Evolutionary conservation across 2,113 vertebrate genomes (phyloP), one percentile per base, ranked within the genome.

Genomic region (Canis aureus): DNA sequence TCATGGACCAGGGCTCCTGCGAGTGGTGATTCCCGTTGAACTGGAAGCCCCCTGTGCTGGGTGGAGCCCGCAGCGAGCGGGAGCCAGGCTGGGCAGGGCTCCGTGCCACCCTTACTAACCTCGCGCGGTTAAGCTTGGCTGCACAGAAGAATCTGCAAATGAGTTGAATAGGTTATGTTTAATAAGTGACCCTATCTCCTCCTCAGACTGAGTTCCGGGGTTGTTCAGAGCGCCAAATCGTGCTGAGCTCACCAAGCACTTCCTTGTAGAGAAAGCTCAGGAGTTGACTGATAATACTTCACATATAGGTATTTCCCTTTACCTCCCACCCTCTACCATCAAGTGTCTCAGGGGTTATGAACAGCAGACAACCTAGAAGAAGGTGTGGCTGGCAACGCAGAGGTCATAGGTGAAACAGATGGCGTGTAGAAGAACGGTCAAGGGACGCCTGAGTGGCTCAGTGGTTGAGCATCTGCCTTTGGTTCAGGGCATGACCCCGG

Each of bases 41-140:
- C 8, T 8, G 29, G 38, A 8, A 53, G 43, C n/a, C 2, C 20
- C 11, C 25, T 20, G n/a, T 35, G 0, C 51, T 19, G 11, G 6
- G 27, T 11, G 59, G 8, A 29, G 19, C n/a, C 10, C 0, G 0
- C 4, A 0, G 9, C 3, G 12, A 27, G 32, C 4, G 13, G 29
- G 10, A 49, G 32, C 12, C 19, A 19, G 59, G 35, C 59, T 3
- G 27, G 16, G 7, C 12, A 20, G 32, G 62, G 19, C 7, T 32
- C 57, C 57, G 5, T 19, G 60, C 5, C 3, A 5, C n/a, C 11
- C 17, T 23, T 29, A 22, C 2, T 3, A 51, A 29, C 38, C 69
- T n/a, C n/a, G 0, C 0, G 1, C 0, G 4, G 49, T 5, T 73
- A 23, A 29, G 29, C 29, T 15, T 80, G 73, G 59, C 76, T 11